Base-by-base conservation (phyloP, 2,888 invertebrate genomes). In the Cosmia pyralina region DNA sequence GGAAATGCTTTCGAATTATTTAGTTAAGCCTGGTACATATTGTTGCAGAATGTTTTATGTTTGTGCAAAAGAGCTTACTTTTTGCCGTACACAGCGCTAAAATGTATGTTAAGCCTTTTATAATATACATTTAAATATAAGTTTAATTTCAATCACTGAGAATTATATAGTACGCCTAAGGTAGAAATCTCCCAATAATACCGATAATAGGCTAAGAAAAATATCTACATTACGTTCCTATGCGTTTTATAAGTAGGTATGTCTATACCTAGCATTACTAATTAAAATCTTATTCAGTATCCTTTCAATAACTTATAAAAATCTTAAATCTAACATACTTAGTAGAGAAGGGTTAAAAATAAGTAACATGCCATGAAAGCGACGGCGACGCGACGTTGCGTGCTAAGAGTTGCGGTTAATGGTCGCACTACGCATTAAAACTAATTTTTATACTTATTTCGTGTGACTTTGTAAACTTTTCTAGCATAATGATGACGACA, bases 401-500 rank as follows among this genome's bases (percentile, higher is more conserved):
- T 90, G 91, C 87, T 89, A 84, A 87, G 80, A 77, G 80, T 81
- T 82, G 85, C 87, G 87, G 89, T 87, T 92, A 91, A 92, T 90
- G 92, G 87, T 85, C 85, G 81, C 86, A 88, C 86, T 90, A 89
- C 88, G 88, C 89, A 92, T 90, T 90, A 89, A 90, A 91, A 87
- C 86, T 87, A 89, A 89, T 89, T 89, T 90, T 90, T 89, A 89
- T 90, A 89, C 88, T 84, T 84, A 87, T 88, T 90, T 89, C 85
- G 85, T 88, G 85, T 85, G 86, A 88, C 87, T 89, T 87, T 84
- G 76, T 81, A 74, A 89, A 86, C 82, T 88, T 76, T 87, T 75
- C 71, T 72, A 72, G 65, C 70, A 66, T 72, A 77, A 52, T 76
- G 68, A 82, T 77, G 79, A 79, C 84, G 81, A 73, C 73, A 72